phyloP scores from a whole-genome alignment of 2,797 vertebrate species.

The Phalanger gymnotis region DNA sequence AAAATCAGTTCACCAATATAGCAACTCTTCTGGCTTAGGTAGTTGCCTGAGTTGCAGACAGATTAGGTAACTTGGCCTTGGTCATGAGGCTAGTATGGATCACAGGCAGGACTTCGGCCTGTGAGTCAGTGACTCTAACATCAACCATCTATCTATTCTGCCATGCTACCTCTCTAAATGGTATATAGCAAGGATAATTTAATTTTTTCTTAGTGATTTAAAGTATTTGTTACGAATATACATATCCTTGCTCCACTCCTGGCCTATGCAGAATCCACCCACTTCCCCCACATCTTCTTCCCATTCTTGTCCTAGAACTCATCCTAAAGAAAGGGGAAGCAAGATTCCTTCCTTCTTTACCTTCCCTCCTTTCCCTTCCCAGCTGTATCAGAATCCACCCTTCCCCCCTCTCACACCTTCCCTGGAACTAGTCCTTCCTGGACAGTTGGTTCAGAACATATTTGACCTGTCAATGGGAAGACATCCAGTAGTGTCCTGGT shows the following conservation, averaged over 20 bases:
- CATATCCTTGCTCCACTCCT: neutral
- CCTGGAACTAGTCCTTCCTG: neutral
- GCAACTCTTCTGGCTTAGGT: no score
- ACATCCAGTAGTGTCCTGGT: neutral
- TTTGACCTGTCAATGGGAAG: neutral
- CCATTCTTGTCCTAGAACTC: neutral
- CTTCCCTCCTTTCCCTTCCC: neutral
- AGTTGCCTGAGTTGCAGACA: neutral
- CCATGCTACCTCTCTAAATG: neutral
- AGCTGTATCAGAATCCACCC: neutral
- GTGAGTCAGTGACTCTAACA: neutral
- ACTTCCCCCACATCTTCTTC: neutral
- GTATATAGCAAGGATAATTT: neutral
- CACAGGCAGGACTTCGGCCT: neutral
- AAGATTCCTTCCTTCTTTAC: neutral
- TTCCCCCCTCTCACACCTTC: neutral
- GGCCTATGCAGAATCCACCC: neutral
- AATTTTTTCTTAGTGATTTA: neutral
- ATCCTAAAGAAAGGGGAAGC: neutral
- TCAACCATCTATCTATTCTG: neutral
- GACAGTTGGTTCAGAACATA: neutral
- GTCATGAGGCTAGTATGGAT: neutral
- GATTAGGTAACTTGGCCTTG: neutral
- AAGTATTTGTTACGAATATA: neutral
- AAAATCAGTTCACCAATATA: no score